A percentile compares a stretch with the other conserved stretches of the same genome.
phyloP scores from a whole-genome alignment of 30 jellyfish, hydroid and myxozoan genomes.

The Aurelia aurita complex sp. Pacific region DNA sequence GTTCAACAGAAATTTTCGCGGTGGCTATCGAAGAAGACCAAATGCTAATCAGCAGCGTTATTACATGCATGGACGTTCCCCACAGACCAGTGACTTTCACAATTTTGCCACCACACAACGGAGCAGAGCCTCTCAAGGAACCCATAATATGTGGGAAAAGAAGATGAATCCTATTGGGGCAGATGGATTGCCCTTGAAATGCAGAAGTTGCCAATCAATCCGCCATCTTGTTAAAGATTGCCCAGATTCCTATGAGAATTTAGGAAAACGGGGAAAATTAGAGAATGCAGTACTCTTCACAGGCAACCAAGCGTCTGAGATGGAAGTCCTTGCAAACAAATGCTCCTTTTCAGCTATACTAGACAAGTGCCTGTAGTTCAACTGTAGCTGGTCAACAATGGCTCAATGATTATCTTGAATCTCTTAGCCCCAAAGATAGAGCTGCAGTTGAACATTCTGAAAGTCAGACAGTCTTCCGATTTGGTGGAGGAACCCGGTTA shows the following conservation, averaged over 20 bases:
- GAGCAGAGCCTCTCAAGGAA: slow-evolving; percentile 3
- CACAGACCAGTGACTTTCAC: neutral
- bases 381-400: slow-evolving; percentile 53
- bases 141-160: neutral
- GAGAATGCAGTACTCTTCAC: slow-evolving; percentile 19
- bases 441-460: slow-evolving; percentile 10
- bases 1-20: neutral
- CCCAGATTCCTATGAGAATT: slow-evolving; percentile 41
- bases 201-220: slow-evolving; percentile 35
- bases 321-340: slow-evolving; percentile 24
- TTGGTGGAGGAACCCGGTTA: slow-evolving; percentile 41
- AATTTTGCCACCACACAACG: slow-evolving; percentile 9
- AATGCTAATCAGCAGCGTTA: neutral
- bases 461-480: slow-evolving; percentile 3
- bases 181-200: slow-evolving; percentile 23
- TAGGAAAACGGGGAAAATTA: neutral
- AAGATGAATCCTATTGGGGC: slow-evolving; percentile 29
- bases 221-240: slow-evolving; percentile 38
- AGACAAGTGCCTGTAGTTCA: slow-evolving; percentile 23
- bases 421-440: neutral
- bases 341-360: slow-evolving; percentile 35
- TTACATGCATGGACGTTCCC: slow-evolving; percentile 7
- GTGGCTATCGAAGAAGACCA: slow-evolving; percentile 4
- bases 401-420: slow-evolving; percentile 25
- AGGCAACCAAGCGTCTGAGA: slow-evolving; percentile 15